Percentiles rank a stretch among this genome's conserved stretches.
Evolutionary conservation across 2,888 invertebrate genomes (phyloP).

Genomic region (Byasa hedistus): DNA sequence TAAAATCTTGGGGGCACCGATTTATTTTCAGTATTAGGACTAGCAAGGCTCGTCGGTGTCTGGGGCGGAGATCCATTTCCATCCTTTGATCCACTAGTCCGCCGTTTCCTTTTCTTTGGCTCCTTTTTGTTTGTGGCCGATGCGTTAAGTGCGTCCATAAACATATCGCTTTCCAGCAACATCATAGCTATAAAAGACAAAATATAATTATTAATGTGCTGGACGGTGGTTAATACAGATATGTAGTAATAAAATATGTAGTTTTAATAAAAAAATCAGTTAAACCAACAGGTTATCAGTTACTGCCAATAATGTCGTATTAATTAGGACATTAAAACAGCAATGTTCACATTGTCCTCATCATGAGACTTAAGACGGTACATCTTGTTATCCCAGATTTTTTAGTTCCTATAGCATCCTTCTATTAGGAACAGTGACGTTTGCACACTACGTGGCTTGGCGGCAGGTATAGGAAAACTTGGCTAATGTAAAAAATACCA

Average conservation of each 20-base stretch:
- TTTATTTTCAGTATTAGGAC: slow-evolving; percentile 68
- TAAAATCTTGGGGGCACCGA: slow-evolving; percentile 89
- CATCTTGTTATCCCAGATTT: no score
- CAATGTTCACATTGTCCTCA: no score
- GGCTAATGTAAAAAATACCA: neutral
- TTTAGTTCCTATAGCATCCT: no score
- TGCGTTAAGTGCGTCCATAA: slow-evolving; percentile 93
- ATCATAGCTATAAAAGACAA: slow-evolving; percentile 82
- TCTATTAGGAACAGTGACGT: no score
- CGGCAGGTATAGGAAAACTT: neutral
- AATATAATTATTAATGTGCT: neutral
- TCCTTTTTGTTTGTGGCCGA: slow-evolving; percentile 88
- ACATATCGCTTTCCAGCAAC: slow-evolving; percentile 94
- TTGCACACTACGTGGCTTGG: neutral
- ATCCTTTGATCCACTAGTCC: slow-evolving; percentile 86
- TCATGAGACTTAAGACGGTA: no score
- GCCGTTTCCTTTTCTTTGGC: slow-evolving; percentile 88
- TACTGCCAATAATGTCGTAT: no score
- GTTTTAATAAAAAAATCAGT: neutral
- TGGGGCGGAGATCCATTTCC: slow-evolving; percentile 78
- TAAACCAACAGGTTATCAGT: no score
- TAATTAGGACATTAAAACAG: no score
- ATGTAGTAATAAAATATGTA: neutral
- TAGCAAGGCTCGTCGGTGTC: slow-evolving; percentile 72
- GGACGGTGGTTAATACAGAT: no score